phyloP scores from a whole-genome alignment of 2,797 vertebrate genomes.

The Anguilla anguilla region DNA sequence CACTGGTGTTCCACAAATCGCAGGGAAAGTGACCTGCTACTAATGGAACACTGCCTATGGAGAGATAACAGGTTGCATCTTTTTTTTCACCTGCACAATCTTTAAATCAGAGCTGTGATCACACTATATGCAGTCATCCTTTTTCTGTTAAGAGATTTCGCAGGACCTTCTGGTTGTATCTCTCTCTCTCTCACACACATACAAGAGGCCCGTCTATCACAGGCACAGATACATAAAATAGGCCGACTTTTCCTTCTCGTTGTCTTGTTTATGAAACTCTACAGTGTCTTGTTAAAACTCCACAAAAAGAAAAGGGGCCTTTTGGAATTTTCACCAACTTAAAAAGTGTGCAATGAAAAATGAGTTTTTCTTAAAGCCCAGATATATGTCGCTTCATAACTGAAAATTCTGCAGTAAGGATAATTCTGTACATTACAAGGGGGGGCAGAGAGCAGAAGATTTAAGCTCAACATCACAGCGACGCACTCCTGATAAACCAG shows the following conservation, averaged over 20 bases:
- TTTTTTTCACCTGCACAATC: background rate
- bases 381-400: background rate
- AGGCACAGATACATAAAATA: background rate
- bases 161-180: background rate
- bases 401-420: background rate
- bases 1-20: slow-evolving; percentile 37
- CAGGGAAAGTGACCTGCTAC: background rate
- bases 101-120: background rate
- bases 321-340: background rate
- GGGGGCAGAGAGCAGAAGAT: background rate
- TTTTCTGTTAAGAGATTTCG: background rate
- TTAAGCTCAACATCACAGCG: background rate
- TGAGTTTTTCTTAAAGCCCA: background rate
- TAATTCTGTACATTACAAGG: background rate
- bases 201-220: background rate
- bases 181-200: background rate
- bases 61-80: background rate
- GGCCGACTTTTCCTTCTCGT: background rate
- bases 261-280: background rate
- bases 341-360: background rate
- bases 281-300: no score
- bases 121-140: background rate
- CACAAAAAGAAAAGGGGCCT: background rate
- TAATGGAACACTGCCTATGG: background rate
- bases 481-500: background rate